A percentile compares a stretch with the other conserved stretches of the same genome.
These are phyloP conservation scores for Pterocles burchelli DNA, from an alignment of 2,113 vertebrate genomes.

Conservation along the genomic window DNA sequence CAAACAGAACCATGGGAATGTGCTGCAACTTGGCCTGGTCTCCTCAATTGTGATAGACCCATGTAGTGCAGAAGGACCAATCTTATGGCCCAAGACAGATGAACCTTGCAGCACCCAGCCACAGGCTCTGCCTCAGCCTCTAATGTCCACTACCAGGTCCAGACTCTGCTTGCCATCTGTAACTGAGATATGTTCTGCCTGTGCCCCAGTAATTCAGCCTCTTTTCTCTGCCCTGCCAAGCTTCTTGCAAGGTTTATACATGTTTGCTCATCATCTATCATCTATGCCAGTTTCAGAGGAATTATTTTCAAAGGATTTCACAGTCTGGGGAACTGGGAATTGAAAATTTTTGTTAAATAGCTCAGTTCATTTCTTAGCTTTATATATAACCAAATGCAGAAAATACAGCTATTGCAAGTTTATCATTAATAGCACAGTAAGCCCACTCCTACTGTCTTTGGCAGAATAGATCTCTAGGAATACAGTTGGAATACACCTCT, in stretches of 20 bases:
- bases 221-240: not conserved
- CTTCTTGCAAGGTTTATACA: not conserved
- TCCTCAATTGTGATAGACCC: not conserved
- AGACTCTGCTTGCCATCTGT: not conserved
- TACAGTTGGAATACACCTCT: not conserved
- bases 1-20: not conserved
- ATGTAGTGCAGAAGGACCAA: not conserved
- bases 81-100: not conserved
- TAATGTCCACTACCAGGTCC: accelerated
- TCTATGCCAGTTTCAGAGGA: not conserved
- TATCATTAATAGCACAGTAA: not conserved
- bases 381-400: not conserved
- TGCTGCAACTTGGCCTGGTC: not conserved
- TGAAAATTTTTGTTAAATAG: not conserved
- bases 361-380: not conserved
- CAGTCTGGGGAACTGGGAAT: not conserved
- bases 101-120: not conserved
- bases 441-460: not conserved
- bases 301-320: not conserved
- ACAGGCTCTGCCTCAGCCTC: not conserved
- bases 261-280: not conserved
- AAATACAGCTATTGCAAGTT: not conserved
- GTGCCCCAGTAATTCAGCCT: not conserved
- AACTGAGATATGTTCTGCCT: not conserved
- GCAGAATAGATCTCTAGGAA: not conserved